These are phyloP conservation scores for Tapera naevia DNA, from an alignment of 2,797 vertebrate species.

Conservation along the genomic window DNA sequence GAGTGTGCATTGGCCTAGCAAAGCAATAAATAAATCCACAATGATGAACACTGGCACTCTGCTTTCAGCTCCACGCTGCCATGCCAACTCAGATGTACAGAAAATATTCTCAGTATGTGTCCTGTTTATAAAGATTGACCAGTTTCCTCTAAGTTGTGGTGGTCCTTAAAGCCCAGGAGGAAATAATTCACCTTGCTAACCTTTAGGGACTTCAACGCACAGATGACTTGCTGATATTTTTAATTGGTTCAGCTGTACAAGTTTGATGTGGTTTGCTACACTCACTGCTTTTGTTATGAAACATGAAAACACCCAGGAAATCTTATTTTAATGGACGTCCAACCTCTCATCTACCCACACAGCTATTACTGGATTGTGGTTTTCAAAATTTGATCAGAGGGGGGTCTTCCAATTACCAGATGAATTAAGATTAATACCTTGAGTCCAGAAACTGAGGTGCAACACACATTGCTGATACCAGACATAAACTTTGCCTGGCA, in stretches of 20 bases:
- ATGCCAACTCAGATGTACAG: background rate
- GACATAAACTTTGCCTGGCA: background rate
- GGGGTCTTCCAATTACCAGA: background rate
- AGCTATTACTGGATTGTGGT: constrained; percentile 20
- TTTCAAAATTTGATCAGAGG: background rate
- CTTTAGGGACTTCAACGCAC: background rate
- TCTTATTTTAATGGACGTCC: background rate
- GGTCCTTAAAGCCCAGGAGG: background rate
- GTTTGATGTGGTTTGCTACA: constrained; percentile 55
- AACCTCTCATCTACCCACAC: constrained; percentile 12
- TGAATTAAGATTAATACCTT: background rate
- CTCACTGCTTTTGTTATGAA: constrained; percentile 35
- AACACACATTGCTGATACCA: background rate
- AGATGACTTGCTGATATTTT: constrained; percentile 22
- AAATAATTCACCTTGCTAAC: background rate
- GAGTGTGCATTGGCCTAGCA: background rate
- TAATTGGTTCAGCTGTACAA: background rate
- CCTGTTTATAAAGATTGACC: background rate
- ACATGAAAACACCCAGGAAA: constrained; percentile 24
- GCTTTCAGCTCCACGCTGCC: constrained; percentile 1
- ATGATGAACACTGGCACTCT: background rate
- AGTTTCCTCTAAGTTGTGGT: background rate
- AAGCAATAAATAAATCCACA: constrained; percentile 22
- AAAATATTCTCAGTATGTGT: background rate
- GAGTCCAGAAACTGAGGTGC: background rate